Base-by-base conservation (phyloP, 2,888 invertebrate species). In the Stenolophus ochropezus region DNA sequence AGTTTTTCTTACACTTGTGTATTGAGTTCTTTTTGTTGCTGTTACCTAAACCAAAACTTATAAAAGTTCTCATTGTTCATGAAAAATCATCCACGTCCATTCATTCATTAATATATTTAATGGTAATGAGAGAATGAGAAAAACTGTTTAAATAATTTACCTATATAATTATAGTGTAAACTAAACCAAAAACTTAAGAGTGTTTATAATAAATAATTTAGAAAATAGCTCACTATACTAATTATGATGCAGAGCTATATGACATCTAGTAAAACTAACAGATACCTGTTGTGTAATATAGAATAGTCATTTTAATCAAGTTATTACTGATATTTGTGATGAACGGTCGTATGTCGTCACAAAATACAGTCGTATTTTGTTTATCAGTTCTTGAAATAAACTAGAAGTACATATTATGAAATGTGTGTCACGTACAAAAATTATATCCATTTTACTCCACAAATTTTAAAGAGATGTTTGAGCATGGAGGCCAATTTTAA, bases 241-340 rank as follows among this genome's bases (percentile, higher is more conserved):
- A 69, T 33, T 14, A 47, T 73, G 47, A 49, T 23, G 23, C 20
- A 73, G 73, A 75, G 75, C 75, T 75, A 75, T 27, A 75, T 51
- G 75, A 75, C 27, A 33, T 51, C 23, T 73, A 73, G 73, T 75
- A 53, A 75, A 53, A 75, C 75, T 75, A 75, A 75, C 75, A 75
- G 75, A 51, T 75, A 75, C 75, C 75, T 75, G 75, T 53, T 27
- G 51, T 75, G 75, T 75, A 75, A 75, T 53, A 75, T 75, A 75
- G 75, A 75, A 27, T 75, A 75, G 75, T 75, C 53, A 75, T 75
- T 75, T 42, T 75, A 75, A 53, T 75, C 74, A 51, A 74, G 51
- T 71, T 71, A 71, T 71, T 71, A 71, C 47, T 73, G 49, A 18
- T 71, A 51, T 69, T 61, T 69, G 33, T 42, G 33, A 69, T 18